Evolutionary conservation across 2,888 invertebrate genomes (phyloP), one percentile per base, ranked within the genome.

Genomic region (Pyrocoelia pectoralis): DNA sequence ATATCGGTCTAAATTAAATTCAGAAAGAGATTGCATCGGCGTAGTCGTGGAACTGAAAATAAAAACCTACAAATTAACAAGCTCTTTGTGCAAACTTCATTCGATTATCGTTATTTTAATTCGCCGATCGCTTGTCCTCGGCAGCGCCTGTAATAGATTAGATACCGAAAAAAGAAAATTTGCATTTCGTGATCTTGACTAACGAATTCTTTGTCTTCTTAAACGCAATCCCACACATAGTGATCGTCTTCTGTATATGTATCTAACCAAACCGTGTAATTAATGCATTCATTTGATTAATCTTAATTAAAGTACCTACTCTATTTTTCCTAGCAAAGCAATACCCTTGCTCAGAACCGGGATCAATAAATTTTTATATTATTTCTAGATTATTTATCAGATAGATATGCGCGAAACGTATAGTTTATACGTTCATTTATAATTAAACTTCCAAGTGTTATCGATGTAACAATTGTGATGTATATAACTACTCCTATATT

Each of bases 21-120:
- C 63, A 66, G 65, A 28, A 46, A 40, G 61, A 65, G 70, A 70
- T 70, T 54, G 66, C 66, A 70, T 70, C 70, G 61, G 59, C 58
- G 60, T 59, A 61, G 68, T 67, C 70, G 69, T 69, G 70, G 69
- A 64, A 62, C 64, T 61, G 55, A 53, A 59, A 66, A 69, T 57
- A 71, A 71, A 68, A 70, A 59, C 38, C 61, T 61, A 66, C 71
- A 69, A 71, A 71, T 71, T 71, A 71, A 71, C 71, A 71, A 71
- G 71, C 68, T 70, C 71, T 71, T 71, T 71, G 71, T 70, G 70
- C 68, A 69, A 70, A 71, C 71, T 71, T 71, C 68, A 69, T 70
- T 70, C 68, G 71, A 71, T 70, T 71, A 71, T 71, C 71, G 68
- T 67, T 60, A 63, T 66, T 69, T 68, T 70, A 68, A 70, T 70